phyloP scores from a whole-genome alignment of 2,113 vertebrate species.

The Ptychochromis oligacanthus region DNA sequence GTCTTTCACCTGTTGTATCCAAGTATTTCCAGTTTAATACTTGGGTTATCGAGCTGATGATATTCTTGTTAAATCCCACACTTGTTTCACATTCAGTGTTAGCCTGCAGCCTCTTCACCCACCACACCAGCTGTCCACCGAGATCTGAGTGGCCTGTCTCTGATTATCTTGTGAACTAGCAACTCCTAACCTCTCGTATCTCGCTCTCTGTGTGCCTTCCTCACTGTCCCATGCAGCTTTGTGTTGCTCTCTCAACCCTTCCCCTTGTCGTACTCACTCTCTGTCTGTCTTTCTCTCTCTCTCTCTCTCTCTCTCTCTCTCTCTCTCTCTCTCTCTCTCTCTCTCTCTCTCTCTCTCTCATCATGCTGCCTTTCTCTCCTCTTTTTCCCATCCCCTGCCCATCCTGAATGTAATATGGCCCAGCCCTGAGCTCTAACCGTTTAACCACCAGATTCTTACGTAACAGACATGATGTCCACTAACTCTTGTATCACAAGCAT shows the following conservation, averaged over 20 bases:
- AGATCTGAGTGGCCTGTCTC: slow-evolving; percentile 47
- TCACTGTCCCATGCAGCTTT: slow-evolving; percentile 34
- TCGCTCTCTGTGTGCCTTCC: slow-evolving; percentile 19
- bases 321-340: neutral
- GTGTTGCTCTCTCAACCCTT: slow-evolving; percentile 20
- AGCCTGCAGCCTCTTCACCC: slow-evolving; percentile 50
- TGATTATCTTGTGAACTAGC: slow-evolving; percentile 51
- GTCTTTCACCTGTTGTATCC: slow-evolving; percentile 7
- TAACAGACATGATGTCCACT: slow-evolving; percentile 61
- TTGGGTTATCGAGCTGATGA: slow-evolving; percentile 1
- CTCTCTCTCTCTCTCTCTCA: neutral
- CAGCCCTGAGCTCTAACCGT: slow-evolving; percentile 65
- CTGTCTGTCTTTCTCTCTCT: neutral
- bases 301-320: neutral
- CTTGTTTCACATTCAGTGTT: slow-evolving; percentile 6
- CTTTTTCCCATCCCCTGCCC: neutral
- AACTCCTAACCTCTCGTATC: slow-evolving; percentile 38
- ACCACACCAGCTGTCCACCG: slow-evolving; percentile 60
- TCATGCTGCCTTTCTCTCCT: slow-evolving; percentile 3
- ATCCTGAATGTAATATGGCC: slow-evolving; percentile 40
- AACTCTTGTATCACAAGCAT: slow-evolving; percentile 33
- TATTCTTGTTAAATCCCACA: slow-evolving; percentile 45
- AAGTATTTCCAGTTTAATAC: neutral
- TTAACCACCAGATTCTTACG: slow-evolving; percentile 62
- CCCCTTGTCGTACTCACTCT: slow-evolving; percentile 5